Evolutionary conservation across 53 echinoderm and acorn worm species (phyloP).

Genomic region (Holothuria leucospilota): DNA sequence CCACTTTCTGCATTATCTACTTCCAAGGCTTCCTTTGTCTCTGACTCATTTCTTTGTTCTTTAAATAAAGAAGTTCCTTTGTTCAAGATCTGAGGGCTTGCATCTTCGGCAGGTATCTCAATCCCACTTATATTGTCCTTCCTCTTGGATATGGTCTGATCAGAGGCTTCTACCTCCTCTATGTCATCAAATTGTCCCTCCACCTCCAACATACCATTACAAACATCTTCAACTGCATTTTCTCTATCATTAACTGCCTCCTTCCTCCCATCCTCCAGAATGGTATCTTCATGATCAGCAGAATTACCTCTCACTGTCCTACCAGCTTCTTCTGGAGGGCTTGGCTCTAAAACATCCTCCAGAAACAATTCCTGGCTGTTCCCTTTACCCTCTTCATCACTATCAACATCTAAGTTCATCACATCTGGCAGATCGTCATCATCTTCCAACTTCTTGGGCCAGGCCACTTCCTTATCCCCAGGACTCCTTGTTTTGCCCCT

Average conservation of each 20-base stretch:
- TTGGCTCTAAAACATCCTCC: conserved; percentile 5
- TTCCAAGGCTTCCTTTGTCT: too few relatives aligned
- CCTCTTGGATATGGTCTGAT: background rate
- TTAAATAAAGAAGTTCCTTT: too few relatives aligned
- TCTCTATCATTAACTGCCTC: background rate
- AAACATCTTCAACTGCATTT: background rate
- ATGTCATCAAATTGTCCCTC: background rate
- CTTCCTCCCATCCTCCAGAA: background rate
- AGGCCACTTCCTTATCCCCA: conserved; percentile 6
- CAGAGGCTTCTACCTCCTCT: background rate
- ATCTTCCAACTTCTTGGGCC: conserved; percentile 24
- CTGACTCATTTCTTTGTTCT: too few relatives aligned
- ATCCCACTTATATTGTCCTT: background rate
- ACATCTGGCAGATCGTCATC: conserved; percentile 6
- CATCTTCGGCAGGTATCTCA: background rate
- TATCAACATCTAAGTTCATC: background rate
- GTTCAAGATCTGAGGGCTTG: background rate
- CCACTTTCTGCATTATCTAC: too few relatives aligned
- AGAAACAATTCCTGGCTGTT: background rate
- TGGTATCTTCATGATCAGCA: background rate
- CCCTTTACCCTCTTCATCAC: conserved; percentile 17
- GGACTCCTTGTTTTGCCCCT: conserved; percentile 52
- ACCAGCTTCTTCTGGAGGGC: background rate
- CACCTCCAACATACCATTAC: background rate
- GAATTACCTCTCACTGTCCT: background rate